phyloP scores from a whole-genome alignment of 1,140 invertebrate species.

The Medauroidea extradentata region DNA sequence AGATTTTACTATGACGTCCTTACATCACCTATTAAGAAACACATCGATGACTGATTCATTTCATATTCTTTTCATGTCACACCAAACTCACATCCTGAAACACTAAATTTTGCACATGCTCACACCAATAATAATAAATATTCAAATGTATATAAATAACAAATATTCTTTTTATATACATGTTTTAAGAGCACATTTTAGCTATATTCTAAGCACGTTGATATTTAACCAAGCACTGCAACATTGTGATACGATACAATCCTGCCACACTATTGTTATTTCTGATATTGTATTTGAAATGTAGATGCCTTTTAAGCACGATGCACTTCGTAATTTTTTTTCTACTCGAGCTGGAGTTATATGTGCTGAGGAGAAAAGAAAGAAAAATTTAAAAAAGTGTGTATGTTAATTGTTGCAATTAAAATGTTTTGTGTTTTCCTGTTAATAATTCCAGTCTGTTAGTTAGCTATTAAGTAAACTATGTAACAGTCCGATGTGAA shows the following conservation, averaged over 20 bases:
- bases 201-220: slow-evolving; percentile 15
- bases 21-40: too few relatives aligned
- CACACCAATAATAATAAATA: too few relatives aligned
- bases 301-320: not conserved
- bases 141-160: not conserved
- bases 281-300: slow-evolving; percentile 9
- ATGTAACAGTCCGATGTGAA: not conserved
- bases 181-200: slow-evolving; percentile 13
- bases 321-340: slow-evolving; percentile 7
- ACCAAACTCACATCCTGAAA: too few relatives aligned
- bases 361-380: not conserved
- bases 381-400: slow-evolving; percentile 5
- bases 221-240: slow-evolving; percentile 14
- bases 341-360: not conserved
- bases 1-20: too few relatives aligned
- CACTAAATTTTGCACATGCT: too few relatives aligned
- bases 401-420: not conserved
- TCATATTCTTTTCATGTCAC: too few relatives aligned
- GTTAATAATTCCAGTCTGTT: not conserved
- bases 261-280: slow-evolving; percentile 10
- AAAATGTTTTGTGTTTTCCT: not conserved
- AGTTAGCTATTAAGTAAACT: not conserved
- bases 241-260: slow-evolving; percentile 16
- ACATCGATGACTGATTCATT: too few relatives aligned
- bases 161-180: slow-evolving; percentile 13